phyloP scores from a whole-genome alignment of 1,140 invertebrate genomes.

The Odontomachus brunneus region DNA sequence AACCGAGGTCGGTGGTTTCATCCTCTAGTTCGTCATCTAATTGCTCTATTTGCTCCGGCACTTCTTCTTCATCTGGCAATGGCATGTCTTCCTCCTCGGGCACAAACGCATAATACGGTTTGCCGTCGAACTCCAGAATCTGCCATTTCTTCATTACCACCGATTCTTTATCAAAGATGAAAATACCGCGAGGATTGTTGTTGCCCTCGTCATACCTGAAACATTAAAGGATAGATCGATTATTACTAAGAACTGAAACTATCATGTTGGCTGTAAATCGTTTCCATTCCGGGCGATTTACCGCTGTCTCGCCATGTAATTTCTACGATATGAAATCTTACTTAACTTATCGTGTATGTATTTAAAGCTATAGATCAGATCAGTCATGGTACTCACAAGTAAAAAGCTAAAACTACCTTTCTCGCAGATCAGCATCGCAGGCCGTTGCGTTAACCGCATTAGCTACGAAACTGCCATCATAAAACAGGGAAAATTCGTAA shows the following conservation, averaged over 20 bases:
- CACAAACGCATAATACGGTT: slow-evolving; percentile 83
- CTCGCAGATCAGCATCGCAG: slow-evolving; percentile 51
- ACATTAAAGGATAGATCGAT: slow-evolving; percentile 70
- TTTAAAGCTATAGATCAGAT: slow-evolving; percentile 43
- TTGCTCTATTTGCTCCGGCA: slow-evolving; percentile 79
- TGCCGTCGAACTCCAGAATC: slow-evolving; percentile 84
- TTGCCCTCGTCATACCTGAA: slow-evolving; percentile 78
- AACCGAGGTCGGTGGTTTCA: background rate
- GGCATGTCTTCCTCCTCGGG: slow-evolving; percentile 81
- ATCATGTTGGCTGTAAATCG: background rate
- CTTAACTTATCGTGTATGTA: slow-evolving; percentile 3
- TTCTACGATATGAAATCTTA: slow-evolving; percentile 6
- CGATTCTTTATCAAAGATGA: slow-evolving; percentile 82
- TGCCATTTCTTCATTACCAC: slow-evolving; percentile 84
- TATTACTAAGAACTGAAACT: slow-evolving; percentile 19
- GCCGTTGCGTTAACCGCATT: slow-evolving; percentile 37
- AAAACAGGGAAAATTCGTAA: slow-evolving; percentile 21
- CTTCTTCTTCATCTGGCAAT: slow-evolving; percentile 70
- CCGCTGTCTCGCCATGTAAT: background rate
- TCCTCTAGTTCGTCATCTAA: slow-evolving; percentile 47
- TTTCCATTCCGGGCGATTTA: background rate
- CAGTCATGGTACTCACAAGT: slow-evolving; percentile 57
- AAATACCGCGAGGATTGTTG: slow-evolving; percentile 78
- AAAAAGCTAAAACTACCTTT: slow-evolving; percentile 50
- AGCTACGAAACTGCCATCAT: slow-evolving; percentile 18